These are phyloP conservation scores for Ploceus nigricollis DNA, from an alignment of 2,113 vertebrate genomes.

Conservation along the genomic window DNA sequence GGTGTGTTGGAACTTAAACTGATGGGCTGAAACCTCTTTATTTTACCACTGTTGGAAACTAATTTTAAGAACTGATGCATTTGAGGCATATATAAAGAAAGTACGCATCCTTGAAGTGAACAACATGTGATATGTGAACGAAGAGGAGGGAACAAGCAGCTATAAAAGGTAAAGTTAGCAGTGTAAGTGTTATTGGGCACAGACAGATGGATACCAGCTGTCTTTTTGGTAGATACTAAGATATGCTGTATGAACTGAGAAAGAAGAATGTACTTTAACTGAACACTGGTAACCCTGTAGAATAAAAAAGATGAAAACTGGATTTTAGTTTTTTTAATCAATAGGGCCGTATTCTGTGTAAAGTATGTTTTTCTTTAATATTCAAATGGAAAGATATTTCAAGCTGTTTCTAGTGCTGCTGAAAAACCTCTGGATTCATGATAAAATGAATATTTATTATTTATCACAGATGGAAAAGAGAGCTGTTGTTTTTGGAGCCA, in stretches of 20 bases:
- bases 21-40: background rate
- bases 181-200: background rate
- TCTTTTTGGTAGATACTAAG: background rate
- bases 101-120: background rate
- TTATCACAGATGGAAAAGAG: background rate
- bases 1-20: background rate
- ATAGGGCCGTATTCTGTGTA: background rate
- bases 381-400: background rate
- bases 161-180: constrained; percentile 6
- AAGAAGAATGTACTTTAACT: background rate
- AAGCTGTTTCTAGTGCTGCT: background rate
- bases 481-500: background rate
- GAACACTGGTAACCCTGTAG: background rate
- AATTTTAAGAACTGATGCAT: background rate
- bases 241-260: background rate
- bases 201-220: constrained; percentile 37
- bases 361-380: background rate
- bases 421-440: background rate
- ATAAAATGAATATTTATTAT: background rate
- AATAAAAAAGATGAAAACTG: background rate
- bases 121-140: background rate
- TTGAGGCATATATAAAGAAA: constrained; percentile 9
- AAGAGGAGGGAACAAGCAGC: background rate
- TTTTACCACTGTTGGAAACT: background rate
- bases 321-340: background rate